Conservation (phyloP, 1,140 invertebrate genomes). For the Cephus cinctus region DNA sequence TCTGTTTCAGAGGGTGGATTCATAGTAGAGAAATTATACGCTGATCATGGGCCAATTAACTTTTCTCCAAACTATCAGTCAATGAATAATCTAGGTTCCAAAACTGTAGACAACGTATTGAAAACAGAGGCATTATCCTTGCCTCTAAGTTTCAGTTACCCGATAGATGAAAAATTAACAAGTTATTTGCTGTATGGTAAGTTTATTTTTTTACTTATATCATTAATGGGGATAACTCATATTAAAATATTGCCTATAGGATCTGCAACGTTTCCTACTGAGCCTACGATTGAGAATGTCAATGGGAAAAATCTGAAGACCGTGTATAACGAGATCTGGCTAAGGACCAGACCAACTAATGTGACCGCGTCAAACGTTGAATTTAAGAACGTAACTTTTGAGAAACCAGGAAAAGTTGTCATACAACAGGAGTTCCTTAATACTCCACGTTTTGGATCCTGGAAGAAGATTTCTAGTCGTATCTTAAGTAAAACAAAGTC, state of each 20-base stretch:
- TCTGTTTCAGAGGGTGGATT: conserved; percentile 17
- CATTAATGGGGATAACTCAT: too few species aligned
- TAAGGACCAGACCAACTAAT: conserved; percentile 18
- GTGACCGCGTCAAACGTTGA: conserved; percentile 22
- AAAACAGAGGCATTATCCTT: too few species aligned
- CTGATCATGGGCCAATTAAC: neutral
- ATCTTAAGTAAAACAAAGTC: conserved; percentile 37
- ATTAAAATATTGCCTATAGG: conserved; percentile 18
- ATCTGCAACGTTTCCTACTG: conserved; percentile 26
- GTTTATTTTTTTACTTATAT: too few species aligned
- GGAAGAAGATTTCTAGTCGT: conserved; percentile 22
- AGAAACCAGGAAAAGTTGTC: neutral
- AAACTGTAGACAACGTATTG: too few species aligned
- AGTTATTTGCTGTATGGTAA: too few species aligned
- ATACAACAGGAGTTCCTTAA: conserved; percentile 20
- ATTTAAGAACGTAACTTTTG: conserved; percentile 15
- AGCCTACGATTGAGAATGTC: conserved; percentile 30
- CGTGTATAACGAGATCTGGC: conserved; percentile 29
- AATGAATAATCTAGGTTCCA: neutral
- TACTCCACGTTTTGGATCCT: conserved; percentile 26
- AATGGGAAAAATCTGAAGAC: conserved; percentile 25
- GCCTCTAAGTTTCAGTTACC: too few species aligned
- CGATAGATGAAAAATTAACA: too few species aligned
- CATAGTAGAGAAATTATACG: conserved; percentile 1
- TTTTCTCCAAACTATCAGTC: neutral